A percentile compares a stretch with the other conserved stretches of the same genome.
phyloP scores from a whole-genome alignment of 1,140 invertebrate genomes.

The Bombus pascuorum region DNA sequence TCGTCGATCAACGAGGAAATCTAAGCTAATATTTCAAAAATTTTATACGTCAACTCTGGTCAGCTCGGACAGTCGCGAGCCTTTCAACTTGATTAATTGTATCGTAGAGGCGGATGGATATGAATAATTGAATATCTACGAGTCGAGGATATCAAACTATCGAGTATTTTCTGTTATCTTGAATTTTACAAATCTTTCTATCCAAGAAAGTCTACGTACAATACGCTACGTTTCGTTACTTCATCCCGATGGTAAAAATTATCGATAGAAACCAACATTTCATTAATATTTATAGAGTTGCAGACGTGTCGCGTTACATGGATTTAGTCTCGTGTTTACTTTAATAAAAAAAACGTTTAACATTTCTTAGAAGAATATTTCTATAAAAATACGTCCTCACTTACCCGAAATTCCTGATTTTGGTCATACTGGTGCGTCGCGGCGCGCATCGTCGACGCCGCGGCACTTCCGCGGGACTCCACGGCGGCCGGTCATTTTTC shows the following conservation, averaged over 20 bases:
- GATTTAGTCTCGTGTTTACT: not conserved
- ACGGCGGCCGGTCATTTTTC: constrained; percentile 42
- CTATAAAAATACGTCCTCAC: not conserved
- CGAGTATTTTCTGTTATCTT: not conserved
- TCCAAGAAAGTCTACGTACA: too few relatives aligned
- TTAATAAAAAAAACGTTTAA: not conserved
- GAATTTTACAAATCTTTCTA: not conserved
- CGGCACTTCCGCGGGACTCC: constrained; percentile 24
- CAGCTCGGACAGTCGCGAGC: not conserved
- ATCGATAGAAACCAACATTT: too few relatives aligned
- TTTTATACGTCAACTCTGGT: not conserved
- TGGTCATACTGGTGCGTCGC: constrained; percentile 21
- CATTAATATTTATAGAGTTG: not conserved
- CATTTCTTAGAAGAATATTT: not conserved
- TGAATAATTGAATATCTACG: too few relatives aligned
- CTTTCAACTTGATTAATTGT: not conserved
- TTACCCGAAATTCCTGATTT: constrained; percentile 52
- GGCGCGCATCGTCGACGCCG: constrained; percentile 6
- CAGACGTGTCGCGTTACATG: not conserved
- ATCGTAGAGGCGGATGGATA: too few relatives aligned
- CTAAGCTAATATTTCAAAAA: not conserved
- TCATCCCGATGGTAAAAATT: too few relatives aligned
- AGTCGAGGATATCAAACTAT: not conserved
- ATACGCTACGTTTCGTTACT: too few relatives aligned
- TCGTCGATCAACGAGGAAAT: not conserved